Conservation (phyloP, 2,797 vertebrate genomes). For the Parotocinclus haroldoi region DNA sequence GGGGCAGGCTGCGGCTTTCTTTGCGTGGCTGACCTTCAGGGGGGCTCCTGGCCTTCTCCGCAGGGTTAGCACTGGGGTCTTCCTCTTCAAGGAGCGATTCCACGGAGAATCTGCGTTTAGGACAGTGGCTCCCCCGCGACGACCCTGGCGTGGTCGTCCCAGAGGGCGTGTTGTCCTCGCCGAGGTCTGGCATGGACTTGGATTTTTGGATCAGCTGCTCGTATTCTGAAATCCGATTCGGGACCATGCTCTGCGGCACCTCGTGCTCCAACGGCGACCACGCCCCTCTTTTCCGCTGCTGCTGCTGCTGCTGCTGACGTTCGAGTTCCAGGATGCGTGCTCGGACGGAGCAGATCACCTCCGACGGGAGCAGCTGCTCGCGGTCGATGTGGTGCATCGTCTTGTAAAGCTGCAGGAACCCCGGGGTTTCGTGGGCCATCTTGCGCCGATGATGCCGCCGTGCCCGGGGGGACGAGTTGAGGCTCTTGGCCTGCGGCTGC, state of each 20-base stretch:
- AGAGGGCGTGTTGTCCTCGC: conserved; percentile 80
- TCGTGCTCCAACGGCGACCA: conserved; percentile 84
- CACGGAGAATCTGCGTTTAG: conserved; percentile 89
- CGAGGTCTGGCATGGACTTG: conserved; percentile 96
- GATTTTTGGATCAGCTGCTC: conserved; percentile 95
- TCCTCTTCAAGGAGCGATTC: conserved; percentile 94
- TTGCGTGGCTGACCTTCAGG: conserved; percentile 77
- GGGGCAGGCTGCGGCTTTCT: conserved; percentile 63
- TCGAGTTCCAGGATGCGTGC: conserved; percentile 92
- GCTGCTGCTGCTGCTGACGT: conserved; percentile 79
- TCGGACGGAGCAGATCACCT: conserved; percentile 94
- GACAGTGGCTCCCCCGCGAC: conserved; percentile 79
- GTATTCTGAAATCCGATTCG: conserved; percentile 89
- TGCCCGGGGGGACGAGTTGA: conserved; percentile 46
- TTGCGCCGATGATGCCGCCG: conserved; percentile 60
- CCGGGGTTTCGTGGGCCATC: conserved; percentile 83
- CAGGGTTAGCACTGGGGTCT: conserved; percentile 14
- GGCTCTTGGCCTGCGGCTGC: conserved; percentile 56
- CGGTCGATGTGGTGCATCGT: conserved; percentile 98
- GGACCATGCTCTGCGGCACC: conserved; percentile 90
- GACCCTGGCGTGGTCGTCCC: conserved; percentile 78
- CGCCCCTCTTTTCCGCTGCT: conserved; percentile 68
- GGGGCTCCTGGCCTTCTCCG: conserved; percentile 65
- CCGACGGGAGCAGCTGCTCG: conserved; percentile 85
- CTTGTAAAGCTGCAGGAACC: conserved; percentile 94